These are phyloP conservation scores for Carcharodon carcharias DNA, from an alignment of 2,797 vertebrate species.

Conservation along the genomic window DNA sequence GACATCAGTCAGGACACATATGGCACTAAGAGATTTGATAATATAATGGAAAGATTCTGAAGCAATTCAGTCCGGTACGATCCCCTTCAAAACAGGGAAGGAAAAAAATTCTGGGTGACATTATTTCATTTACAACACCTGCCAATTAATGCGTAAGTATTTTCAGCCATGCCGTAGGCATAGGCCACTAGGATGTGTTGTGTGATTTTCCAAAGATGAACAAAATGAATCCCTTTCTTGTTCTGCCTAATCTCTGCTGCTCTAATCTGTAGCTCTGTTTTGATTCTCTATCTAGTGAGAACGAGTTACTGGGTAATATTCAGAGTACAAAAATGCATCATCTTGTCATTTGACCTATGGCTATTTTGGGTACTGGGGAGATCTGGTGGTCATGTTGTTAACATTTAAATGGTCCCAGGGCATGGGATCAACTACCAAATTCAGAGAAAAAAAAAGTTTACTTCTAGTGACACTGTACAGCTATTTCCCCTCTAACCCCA, in stretches of 20 bases:
- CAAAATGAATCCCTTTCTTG: background rate
- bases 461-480: background rate
- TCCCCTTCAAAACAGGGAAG: background rate
- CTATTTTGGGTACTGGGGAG: background rate
- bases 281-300: background rate
- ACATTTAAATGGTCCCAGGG: background rate
- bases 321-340: background rate
- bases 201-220: background rate
- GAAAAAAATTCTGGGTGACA: background rate
- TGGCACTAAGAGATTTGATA: background rate
- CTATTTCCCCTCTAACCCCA: background rate
- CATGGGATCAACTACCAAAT: background rate
- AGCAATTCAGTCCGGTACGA: background rate
- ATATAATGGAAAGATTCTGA: background rate
- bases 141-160: background rate
- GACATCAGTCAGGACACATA: background rate
- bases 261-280: background rate
- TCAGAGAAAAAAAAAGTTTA: background rate
- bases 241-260: background rate
- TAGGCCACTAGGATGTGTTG: background rate
- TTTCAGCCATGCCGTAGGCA: background rate
- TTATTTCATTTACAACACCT: background rate
- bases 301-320: background rate
- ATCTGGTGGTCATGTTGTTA: background rate
- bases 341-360: background rate